Percentiles rank a stretch among this genome's conserved stretches.
These are phyloP conservation scores for Charaxes varanes DNA, from an alignment of 1,140 invertebrate species.

Conservation along the genomic window DNA sequence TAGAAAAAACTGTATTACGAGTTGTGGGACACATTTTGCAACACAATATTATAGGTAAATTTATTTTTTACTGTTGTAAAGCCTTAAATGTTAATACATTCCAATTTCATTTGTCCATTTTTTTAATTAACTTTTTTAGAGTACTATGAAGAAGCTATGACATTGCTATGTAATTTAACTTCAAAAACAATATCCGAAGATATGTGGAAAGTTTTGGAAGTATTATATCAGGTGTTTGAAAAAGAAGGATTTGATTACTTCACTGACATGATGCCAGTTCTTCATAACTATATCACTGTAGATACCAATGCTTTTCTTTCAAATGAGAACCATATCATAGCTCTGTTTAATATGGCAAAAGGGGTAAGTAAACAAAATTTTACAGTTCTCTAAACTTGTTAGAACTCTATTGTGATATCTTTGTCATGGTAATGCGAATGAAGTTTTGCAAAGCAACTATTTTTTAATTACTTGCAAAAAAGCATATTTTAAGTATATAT, in stretches of 20 bases:
- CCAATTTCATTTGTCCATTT: slow-evolving; percentile 7
- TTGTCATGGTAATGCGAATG: no score
- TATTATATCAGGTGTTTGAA: slow-evolving; percentile 86
- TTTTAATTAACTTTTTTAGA: slow-evolving; percentile 76
- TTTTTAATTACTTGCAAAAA: no score
- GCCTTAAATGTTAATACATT: no score
- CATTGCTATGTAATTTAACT: slow-evolving; percentile 94
- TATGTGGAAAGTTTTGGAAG: slow-evolving; percentile 97
- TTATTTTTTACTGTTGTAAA: no score
- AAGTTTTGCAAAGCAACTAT: no score
- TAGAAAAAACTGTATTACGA: slow-evolving; percentile 95
- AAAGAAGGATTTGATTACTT: slow-evolving; percentile 98
- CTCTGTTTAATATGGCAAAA: slow-evolving; percentile 98
- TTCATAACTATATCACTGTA: slow-evolving; percentile 98
- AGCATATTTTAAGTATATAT: no score
- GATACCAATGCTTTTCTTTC: slow-evolving; percentile 95
- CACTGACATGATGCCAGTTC: slow-evolving; percentile 98
- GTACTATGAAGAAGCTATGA: slow-evolving; percentile 97
- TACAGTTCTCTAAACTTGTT: no score
- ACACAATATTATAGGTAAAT: slow-evolving; percentile 85
- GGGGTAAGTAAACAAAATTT: slow-evolving; percentile 75
- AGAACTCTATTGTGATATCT: no score
- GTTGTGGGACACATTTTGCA: slow-evolving; percentile 93
- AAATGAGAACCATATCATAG: slow-evolving; percentile 91
- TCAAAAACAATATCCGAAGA: slow-evolving; percentile 90